phyloP scores from a whole-genome alignment of 2,888 invertebrate genomes.

The Thalpophila matura region DNA sequence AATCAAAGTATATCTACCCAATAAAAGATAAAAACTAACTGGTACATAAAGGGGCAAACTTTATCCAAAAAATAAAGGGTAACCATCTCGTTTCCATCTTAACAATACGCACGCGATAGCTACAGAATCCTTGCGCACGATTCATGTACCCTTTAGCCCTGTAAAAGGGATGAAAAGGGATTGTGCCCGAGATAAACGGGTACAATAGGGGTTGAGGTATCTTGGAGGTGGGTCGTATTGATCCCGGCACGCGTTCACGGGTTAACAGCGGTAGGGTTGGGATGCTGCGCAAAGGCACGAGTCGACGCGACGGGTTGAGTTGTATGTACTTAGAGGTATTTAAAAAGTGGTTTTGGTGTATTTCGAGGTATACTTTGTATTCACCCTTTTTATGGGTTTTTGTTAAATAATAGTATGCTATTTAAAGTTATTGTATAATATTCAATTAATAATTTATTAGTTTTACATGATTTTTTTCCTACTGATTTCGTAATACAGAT shows the following conservation, averaged over 20 bases:
- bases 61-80: conserved; percentile 71
- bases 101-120: conserved; percentile 86
- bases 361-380: conserved; percentile 21
- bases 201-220: conserved; percentile 73
- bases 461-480: too few species aligned
- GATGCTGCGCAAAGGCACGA: conserved; percentile 84
- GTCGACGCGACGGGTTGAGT: conserved; percentile 70
- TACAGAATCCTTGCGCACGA: conserved; percentile 88
- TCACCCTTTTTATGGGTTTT: conserved; percentile 42
- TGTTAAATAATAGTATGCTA: not conserved
- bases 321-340: conserved; percentile 51
- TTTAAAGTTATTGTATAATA: too few species aligned
- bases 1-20: not conserved
- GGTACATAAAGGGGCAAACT: conserved; percentile 65
- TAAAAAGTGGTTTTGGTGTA: conserved; percentile 60
- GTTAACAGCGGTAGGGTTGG: conserved; percentile 78
- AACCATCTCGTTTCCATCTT: conserved; percentile 77
- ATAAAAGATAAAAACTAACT: conserved; percentile 62
- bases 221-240: conserved; percentile 81
- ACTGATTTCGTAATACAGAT: too few species aligned
- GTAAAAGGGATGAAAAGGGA: conserved; percentile 83
- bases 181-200: conserved; percentile 81
- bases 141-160: conserved; percentile 84
- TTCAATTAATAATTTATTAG: too few species aligned
- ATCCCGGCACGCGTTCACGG: conserved; percentile 87